Evolutionary conservation across 2,797 vertebrate genomes (phyloP), one percentile per base, ranked within the genome.

Genomic region (Choloepus didactylus): DNA sequence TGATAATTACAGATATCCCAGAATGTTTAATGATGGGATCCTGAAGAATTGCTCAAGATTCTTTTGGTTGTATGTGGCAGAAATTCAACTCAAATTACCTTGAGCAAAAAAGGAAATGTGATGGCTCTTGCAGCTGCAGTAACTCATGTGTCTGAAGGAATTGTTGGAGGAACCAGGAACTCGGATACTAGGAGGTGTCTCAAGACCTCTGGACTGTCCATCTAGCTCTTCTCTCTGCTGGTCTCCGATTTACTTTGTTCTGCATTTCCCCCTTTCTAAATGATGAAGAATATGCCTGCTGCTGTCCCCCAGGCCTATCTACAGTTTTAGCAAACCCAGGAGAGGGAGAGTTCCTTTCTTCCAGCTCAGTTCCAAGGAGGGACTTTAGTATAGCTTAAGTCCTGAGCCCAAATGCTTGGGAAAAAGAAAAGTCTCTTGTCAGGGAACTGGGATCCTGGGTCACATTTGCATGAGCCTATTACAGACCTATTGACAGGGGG

Each of bases 31-130:
- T 82, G 46, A 70, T 38, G 9, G 41, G 29, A 79, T 92, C 29
- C 54, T 90, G 25, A 83, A 91, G 19, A 41, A 56, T 83, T 66
- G 59, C 27, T 64, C 12, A 87, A 72, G 87, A 62, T 80, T 89
- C 27, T 59, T 92, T 38, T 93, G 35, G 64, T 62, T 35, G 41
- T 0, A 2, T 51, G 38, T 23, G 44, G 81, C 70, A 62, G 60
- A 70, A 94, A 31, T 85, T 64, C 60, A 82, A 9, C 85, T 38
- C 54, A 25, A n/a, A n/a, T 79, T 6, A 54, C 54, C 11, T 35
- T 3, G 15, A 72, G 69, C n/a, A 35, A 21, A 31, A 31, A 64
- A 92, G 66, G 19, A 64, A 51, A 64, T 23, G 27, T 16, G 27
- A 70, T 79, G 49, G 12, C 46, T 92, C 66, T 85, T 60, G 46